phyloP scores from a whole-genome alignment of 2,797 vertebrate genomes.

The Heterohyrax brucei region DNA sequence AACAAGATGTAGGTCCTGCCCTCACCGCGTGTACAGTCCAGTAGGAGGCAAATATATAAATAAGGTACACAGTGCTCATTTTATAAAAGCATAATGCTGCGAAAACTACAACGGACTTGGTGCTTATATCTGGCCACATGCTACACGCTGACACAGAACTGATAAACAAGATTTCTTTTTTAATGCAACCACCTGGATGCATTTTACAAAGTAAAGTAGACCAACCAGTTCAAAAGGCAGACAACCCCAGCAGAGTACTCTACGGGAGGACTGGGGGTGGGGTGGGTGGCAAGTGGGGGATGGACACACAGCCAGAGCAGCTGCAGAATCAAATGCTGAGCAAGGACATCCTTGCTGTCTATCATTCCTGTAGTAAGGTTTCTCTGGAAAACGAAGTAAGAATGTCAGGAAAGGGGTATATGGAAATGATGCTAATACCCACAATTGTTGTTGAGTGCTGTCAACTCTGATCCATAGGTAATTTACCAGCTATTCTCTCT shows the following conservation, averaged over 20 bases:
- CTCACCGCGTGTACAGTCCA: neutral
- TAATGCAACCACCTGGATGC: constrained; percentile 4
- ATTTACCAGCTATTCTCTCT: constrained; percentile 10
- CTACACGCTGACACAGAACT: neutral
- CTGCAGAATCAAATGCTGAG: neutral
- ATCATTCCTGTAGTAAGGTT: neutral
- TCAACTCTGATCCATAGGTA: neutral
- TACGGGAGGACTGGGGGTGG: neutral
- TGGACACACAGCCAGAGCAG: neutral
- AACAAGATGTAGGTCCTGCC: neutral
- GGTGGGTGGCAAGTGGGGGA: neutral
- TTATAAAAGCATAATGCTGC: neutral
- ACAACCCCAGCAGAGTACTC: neutral
- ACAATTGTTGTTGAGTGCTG: neutral
- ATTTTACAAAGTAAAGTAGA: constrained; percentile 29
- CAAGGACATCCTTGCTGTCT: neutral
- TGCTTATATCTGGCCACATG: constrained; percentile 39
- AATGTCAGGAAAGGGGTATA: neutral
- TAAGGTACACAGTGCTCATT: neutral
- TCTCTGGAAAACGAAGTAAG: constrained; percentile 9
- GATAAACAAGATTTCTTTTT: constrained; percentile 2
- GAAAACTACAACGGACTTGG: constrained; percentile 36
- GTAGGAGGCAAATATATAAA: neutral
- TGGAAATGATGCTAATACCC: neutral
- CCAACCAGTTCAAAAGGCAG: neutral